Evolutionary conservation across 2,113 vertebrate species (phyloP).

Genomic region (Mirounga angustirostris): DNA sequence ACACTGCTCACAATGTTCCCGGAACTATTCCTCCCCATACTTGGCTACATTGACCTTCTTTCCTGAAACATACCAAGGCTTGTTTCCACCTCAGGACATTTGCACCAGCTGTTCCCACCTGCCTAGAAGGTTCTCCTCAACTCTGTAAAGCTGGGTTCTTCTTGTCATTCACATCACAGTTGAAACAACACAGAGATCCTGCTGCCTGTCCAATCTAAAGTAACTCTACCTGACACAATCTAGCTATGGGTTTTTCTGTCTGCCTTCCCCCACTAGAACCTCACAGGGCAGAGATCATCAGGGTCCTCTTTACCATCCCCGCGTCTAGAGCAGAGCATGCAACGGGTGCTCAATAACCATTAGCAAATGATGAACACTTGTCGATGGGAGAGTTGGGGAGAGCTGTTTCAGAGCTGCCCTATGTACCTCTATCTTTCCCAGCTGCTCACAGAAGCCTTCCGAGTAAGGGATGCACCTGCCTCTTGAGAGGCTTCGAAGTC

Average conservation of each 20-base stretch:
- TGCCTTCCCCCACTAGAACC: not conserved
- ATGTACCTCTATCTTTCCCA: not conserved
- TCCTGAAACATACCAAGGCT: not conserved
- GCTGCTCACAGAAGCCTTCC: not conserved
- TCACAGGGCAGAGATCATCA: not conserved
- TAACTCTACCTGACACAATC: no score
- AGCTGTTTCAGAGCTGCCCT: fast-evolving
- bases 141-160: not conserved
- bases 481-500: not conserved
- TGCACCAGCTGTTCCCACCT: not conserved
- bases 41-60: not conserved
- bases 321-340: fast-evolving
- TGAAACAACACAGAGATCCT: not conserved
- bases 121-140: not conserved
- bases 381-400: not conserved
- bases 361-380: fast-evolving
- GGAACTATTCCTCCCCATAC: not conserved
- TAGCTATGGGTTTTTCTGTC: not conserved
- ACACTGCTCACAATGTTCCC: fast-evolving
- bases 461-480: fast-evolving
- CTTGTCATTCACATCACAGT: not conserved
- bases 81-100: not conserved
- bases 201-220: not conserved
- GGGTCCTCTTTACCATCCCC: not conserved
- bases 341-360: fast-evolving